Base-by-base conservation (phyloP, 2,888 invertebrate species). In the Beris morrisii region DNA sequence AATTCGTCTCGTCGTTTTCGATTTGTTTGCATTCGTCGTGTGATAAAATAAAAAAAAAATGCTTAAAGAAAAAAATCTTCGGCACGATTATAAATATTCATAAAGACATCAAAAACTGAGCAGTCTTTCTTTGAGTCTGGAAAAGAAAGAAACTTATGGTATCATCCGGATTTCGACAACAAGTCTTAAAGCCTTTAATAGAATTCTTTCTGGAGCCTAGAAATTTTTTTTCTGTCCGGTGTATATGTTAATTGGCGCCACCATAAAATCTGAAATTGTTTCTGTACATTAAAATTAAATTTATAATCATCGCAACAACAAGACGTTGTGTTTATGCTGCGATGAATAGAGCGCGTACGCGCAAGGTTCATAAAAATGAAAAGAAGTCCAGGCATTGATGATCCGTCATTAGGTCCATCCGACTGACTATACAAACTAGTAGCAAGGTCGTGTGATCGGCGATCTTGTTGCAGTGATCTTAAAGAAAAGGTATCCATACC, bases 171-270 rank as follows among this genome's bases (percentile, higher is more conserved):
- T 7, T 9, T 38, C 5, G 38, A 38, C 38, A 38, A 38, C 38
- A 38, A 9, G 9, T 38, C 38, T 38, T 38, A 7, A 38, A 38
- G 38, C 38, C 38, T 38, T 38, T 38, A 38, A 38, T 9, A 38
- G 38, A 52, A 38, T 13, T 52, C 55, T 54, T 64, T 53, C 22
- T 28, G 31, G 53, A 64, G 46, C 44, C 44, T 38, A 64, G n/a
- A 22, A 46, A 15, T 32, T 30, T n/a, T 64, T 53, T 44, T 53
- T 22, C 45, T 28, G 45, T 9, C 54, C 15, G 53, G 54, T 53
- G 65, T 66, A 63, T 68, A 66, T 68, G 59, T 68, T 68, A 68
- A 68, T 68, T 68, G 68, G 68, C 68, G 65, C 65, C 68, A 65
- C 63, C 48, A 68, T 68, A 65, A 68, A 67, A 68, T 64, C 63